A percentile compares a stretch with the other conserved stretches of the same genome.
Conservation (phyloP, 2,888 invertebrate genomes). For the Ommatoiulus sabulosus region DNA sequence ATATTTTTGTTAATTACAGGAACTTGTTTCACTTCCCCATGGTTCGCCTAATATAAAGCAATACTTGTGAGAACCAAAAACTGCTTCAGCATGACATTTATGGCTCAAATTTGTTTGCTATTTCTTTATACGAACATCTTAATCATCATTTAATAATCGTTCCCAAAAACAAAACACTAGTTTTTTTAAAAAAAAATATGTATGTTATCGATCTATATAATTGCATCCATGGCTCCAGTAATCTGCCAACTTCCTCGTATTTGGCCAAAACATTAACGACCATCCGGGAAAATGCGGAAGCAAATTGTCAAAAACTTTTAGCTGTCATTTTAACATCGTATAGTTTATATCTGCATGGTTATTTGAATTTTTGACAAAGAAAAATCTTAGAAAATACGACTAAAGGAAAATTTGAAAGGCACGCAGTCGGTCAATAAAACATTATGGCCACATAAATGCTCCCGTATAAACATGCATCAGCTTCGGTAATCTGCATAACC, state of each 20-base stretch:
- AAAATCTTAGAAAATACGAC: background rate
- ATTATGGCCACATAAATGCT: background rate
- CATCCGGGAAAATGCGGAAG: background rate
- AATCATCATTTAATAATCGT: too few relatives aligned
- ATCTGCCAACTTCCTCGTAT: background rate
- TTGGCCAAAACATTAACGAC: background rate
- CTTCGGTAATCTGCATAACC: background rate
- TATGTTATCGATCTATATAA: too few relatives aligned
- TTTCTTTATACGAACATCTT: too few relatives aligned
- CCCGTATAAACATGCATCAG: background rate
- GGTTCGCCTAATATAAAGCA: too few relatives aligned
- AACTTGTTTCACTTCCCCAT: background rate
- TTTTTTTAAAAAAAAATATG: too few relatives aligned
- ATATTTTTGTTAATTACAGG: background rate
- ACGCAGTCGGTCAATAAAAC: background rate
- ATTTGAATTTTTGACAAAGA: background rate
- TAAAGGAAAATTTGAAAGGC: background rate
- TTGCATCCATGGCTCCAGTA: background rate
- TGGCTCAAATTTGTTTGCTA: too few relatives aligned
- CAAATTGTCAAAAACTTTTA: background rate
- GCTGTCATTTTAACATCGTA: background rate
- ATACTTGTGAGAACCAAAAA: too few relatives aligned
- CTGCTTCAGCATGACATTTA: too few relatives aligned
- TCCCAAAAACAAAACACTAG: background rate
- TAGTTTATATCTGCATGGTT: too few relatives aligned